Percentiles rank a stretch among this genome's conserved stretches.
phyloP scores from a whole-genome alignment of 2,113 vertebrate species.

The Pelmatolapia mariae region DNA sequence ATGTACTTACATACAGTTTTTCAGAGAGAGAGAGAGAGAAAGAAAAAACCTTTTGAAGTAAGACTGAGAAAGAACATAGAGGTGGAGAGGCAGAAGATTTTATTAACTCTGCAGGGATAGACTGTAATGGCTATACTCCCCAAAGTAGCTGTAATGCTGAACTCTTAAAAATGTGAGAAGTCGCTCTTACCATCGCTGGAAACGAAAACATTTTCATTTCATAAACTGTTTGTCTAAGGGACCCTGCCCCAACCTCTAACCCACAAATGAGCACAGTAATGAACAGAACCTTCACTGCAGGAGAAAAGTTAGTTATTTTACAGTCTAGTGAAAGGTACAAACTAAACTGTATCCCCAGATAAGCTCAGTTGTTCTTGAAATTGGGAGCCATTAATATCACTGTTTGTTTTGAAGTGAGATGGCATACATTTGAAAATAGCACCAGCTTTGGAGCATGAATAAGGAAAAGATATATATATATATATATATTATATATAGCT shows the following conservation, averaged over 20 bases:
- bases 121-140: background rate
- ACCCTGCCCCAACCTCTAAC: slow-evolving; percentile 13
- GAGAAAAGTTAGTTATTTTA: background rate
- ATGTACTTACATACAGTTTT: background rate
- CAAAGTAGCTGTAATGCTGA: slow-evolving; percentile 14
- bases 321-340: background rate
- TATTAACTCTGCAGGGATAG: slow-evolving; percentile 24
- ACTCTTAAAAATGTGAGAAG: slow-evolving; percentile 12
- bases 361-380: background rate
- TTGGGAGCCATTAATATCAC: background rate
- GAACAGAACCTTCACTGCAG: background rate
- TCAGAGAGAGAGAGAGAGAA: background rate
- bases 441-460: background rate
- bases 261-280: background rate
- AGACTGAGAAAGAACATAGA: background rate
- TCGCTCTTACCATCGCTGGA: slow-evolving; percentile 10
- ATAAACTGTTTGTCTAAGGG: slow-evolving; percentile 35
- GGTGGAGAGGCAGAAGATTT: background rate
- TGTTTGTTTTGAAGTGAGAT: background rate
- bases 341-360: background rate
- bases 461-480: background rate
- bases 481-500: background rate
- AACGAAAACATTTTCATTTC: slow-evolving; percentile 52
- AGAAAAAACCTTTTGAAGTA: background rate
- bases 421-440: background rate